Evolutionary conservation across 2,888 invertebrate genomes (phyloP), one percentile per base, ranked within the genome.

Genomic region (Hymenopus coronatus): DNA sequence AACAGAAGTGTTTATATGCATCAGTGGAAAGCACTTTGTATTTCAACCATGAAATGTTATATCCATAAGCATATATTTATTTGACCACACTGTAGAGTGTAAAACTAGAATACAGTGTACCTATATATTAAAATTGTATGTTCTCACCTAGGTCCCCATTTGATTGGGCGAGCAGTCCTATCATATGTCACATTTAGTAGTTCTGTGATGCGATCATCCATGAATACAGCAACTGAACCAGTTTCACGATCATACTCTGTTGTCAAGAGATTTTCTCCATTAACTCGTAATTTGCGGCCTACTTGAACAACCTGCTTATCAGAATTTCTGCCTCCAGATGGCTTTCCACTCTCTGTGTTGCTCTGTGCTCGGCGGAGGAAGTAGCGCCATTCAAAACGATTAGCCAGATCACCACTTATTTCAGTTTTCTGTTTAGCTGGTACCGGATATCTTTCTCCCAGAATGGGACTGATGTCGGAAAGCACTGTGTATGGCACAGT

Each of bases 361-460:
- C 95, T 95, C 91, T 96, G 95, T 81, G 96, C 94, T 90, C 97
- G 96, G 87, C 98, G 94, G 89, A 98, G 94, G 94, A 98, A 98
- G 93, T 98, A 99, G 83, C 98, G 95, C 99, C 99, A 99, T 93
- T 99, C 99, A 92, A 99, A 98, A 90, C 98, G 95, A 92, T 98
- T 98, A 0, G 98, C 98, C 88, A 98, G 93, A 92, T 98, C 98
- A 0, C 98, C 97, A 33, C 97, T 97, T 27, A 98, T 96, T 94
- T 98, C 98, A 0, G 97, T 97, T 90, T 97, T 95, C 92, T 98
- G 98, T 92, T 98, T 98, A 0, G 98, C 97, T 1, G 98, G 98
- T 0, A 98, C 97, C 0, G 98, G 98, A 92, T 98, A 98, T 91
- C 97, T 98, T 93, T 98, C 98, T 0, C 97, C 97, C n/a, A 98